Percentiles rank a stretch among this genome's conserved stretches.
These are phyloP conservation scores for Urocynchramus pylzowi DNA, from an alignment of 2,113 vertebrate species.

Conservation along the genomic window DNA sequence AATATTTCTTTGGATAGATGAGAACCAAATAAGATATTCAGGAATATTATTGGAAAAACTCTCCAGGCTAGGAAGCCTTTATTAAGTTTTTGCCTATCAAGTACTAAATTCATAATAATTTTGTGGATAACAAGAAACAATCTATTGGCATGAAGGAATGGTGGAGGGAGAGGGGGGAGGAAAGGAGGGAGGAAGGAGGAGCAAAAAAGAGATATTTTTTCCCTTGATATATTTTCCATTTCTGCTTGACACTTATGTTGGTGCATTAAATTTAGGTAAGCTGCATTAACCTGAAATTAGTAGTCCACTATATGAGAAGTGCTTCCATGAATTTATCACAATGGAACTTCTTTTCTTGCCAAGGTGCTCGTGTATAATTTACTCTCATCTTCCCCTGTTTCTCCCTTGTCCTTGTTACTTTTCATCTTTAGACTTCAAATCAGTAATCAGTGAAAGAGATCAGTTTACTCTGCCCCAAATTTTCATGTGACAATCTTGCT, in stretches of 20 bases:
- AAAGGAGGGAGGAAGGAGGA: background rate
- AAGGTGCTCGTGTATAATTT: background rate
- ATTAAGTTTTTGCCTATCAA: slow-evolving; percentile 38
- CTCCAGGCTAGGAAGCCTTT: background rate
- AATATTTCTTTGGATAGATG: background rate
- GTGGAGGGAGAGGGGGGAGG: rapidly evolving
- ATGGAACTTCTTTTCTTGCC: background rate
- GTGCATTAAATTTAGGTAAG: background rate
- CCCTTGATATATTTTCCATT: background rate
- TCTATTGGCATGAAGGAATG: background rate
- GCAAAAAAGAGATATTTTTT: background rate
- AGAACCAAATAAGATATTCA: background rate
- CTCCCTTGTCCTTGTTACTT: background rate
- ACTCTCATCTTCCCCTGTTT: background rate
- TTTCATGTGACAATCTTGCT: background rate
- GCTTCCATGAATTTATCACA: background rate
- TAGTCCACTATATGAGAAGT: background rate
- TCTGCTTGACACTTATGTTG: background rate
- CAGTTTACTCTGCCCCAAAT: background rate
- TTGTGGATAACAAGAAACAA: background rate
- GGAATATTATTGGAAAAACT: background rate
- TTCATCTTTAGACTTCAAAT: background rate
- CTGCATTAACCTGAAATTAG: background rate
- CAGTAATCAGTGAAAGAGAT: background rate
- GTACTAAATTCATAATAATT: background rate